Evolutionary conservation across 2,113 vertebrate species (phyloP), one percentile per base, ranked within the genome.

Genomic region (Engraulis encrasicolus): DNA sequence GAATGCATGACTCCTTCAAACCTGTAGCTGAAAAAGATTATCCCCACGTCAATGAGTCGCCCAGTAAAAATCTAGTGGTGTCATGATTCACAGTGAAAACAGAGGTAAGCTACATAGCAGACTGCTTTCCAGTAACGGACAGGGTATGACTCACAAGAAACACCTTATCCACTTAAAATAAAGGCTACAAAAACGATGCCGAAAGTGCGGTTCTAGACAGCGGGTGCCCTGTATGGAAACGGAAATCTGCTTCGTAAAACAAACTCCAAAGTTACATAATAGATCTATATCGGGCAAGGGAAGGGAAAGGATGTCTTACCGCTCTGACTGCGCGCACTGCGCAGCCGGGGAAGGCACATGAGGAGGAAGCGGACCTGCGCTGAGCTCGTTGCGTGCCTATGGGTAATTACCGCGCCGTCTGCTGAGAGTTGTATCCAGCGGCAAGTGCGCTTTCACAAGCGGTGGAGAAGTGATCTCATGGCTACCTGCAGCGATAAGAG

Each of bases 401-500:
- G 92, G 85, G 91, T 93, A 92, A 93, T 94, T 93, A 92, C 81
- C 86, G 18, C n/a, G 23, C 87, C 83, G 90, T 88, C 89, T 86
- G 83, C 88, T 88, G 89, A 92, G 92, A 92, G 88, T 91, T 84
- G 89, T 86, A 90, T 92, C 89, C 80, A 90, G 85, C 74, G 87
- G 81, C 90, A 81, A 20, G 88, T 84, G 85, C 85, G 86, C 80
- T 85, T 86, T 87, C 86, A 87, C 87, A 85, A 87, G 88, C 90
- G 66, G 36, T 87, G 88, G 85, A 89, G 85, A 86, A 91, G 88
- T 93, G 91, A 94, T 92, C 89, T 94, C 91, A 93, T 91, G 78
- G 79, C 89, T 91, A 91, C 92, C 88, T 89, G 87, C 85, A 88
- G 90, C 86, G 89, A 90, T 89, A 88, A 86, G 50, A 81, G 50